Conservation (phyloP, 2,888 invertebrate species). For the Danaus chrysippus region DNA sequence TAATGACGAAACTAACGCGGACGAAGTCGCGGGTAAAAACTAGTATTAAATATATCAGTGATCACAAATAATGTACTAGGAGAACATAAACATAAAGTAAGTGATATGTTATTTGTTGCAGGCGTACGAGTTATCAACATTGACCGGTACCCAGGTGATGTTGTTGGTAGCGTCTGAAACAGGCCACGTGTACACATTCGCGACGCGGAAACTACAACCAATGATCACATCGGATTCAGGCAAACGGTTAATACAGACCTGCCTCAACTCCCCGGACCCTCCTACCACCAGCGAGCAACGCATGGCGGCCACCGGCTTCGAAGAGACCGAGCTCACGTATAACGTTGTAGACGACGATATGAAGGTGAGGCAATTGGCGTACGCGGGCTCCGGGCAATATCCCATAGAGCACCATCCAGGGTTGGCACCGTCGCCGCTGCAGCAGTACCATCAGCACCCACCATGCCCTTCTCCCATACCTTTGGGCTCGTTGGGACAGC, state of each 20-base stretch:
- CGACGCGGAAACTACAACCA: slow-evolving; percentile 98
- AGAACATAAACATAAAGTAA: slow-evolving; percentile 1
- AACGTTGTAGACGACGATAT: slow-evolving; percentile 96
- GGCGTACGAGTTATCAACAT: slow-evolving; percentile 99
- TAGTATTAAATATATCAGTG: slow-evolving; percentile 17
- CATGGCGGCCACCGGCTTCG: slow-evolving; percentile 99
- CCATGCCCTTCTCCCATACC: slow-evolving; percentile 88
- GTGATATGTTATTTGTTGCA: slow-evolving; percentile 65
- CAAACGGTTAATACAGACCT: slow-evolving; percentile 98
- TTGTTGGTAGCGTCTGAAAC: slow-evolving; percentile 98
- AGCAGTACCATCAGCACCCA: slow-evolving; percentile 87
- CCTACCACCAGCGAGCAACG: slow-evolving; percentile 92
- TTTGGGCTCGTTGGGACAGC: slow-evolving; percentile 73
- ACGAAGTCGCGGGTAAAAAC: too few species aligned
- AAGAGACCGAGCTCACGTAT: slow-evolving; percentile 98
- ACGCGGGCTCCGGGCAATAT: slow-evolving; percentile 86
- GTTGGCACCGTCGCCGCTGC: slow-evolving; percentile 81
- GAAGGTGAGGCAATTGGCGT: slow-evolving; percentile 98
- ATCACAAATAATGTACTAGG: slow-evolving; percentile 35
- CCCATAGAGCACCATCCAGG: slow-evolving; percentile 83
- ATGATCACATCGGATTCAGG: slow-evolving; percentile 99
- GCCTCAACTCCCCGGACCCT: slow-evolving; percentile 97
- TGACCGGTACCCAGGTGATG: slow-evolving; percentile 99
- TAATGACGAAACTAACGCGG: too few species aligned
- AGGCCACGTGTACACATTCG: slow-evolving; percentile 99